Percentiles rank a stretch among this genome's conserved stretches.
Evolutionary conservation across 1,140 invertebrate genomes (phyloP).

Genomic region (Drosophila suzukii): DNA sequence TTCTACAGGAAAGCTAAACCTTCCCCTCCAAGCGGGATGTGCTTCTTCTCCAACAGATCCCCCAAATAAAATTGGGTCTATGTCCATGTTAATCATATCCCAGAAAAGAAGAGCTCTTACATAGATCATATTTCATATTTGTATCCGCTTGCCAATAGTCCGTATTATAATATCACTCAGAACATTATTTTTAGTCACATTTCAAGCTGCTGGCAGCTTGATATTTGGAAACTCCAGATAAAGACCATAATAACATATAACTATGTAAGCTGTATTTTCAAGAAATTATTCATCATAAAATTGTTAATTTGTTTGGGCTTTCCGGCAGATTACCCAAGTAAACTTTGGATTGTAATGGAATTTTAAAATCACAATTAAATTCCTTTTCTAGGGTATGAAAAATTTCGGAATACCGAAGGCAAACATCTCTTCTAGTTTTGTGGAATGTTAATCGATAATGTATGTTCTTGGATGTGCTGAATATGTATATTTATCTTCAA

Average conservation of each 20-base stretch:
- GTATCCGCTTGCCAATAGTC: neutral
- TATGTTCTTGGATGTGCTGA: conserved; percentile 49
- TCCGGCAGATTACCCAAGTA: too few relatives aligned
- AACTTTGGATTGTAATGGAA: neutral
- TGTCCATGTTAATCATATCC: conserved; percentile 20
- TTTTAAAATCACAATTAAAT: neutral
- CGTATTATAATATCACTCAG: too few relatives aligned
- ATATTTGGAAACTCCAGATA: neutral
- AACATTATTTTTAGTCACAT: neutral
- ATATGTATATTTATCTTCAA: conserved; percentile 37
- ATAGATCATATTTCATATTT: too few relatives aligned
- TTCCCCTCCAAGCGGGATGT: conserved; percentile 8
- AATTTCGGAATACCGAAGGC: conserved; percentile 24
- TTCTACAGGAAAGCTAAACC: conserved; percentile 13
- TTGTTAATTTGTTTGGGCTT: neutral
- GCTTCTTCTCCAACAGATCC: conserved; percentile 16
- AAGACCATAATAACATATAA: neutral
- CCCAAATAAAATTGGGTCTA: conserved; percentile 15
- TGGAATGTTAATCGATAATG: conserved; percentile 37
- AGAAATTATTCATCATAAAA: neutral
- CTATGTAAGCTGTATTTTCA: too few relatives aligned
- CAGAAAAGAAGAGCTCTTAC: conserved; percentile 4
- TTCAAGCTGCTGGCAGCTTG: conserved; percentile 22
- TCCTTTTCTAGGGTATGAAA: conserved; percentile 22
- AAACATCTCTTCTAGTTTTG: conserved; percentile 36